These are phyloP conservation scores for Hipparchia semele DNA, from an alignment of 2,888 invertebrate species.

Conservation along the genomic window DNA sequence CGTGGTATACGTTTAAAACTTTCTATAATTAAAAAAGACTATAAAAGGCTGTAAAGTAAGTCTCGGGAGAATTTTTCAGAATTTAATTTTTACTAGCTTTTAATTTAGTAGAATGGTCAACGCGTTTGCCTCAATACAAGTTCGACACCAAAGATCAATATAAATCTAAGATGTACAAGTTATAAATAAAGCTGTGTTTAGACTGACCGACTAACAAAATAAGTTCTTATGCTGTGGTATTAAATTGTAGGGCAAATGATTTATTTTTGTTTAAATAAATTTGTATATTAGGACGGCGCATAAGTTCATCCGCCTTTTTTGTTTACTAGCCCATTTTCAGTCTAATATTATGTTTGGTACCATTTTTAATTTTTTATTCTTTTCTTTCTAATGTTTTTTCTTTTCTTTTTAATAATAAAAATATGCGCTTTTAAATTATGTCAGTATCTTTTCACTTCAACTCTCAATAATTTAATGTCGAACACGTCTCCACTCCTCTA, in stretches of 20 bases:
- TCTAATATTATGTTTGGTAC: not conserved
- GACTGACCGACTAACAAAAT: conserved; percentile 23
- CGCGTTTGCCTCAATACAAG: conserved; percentile 43
- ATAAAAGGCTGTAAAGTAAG: conserved; percentile 30
- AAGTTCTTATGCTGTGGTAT: no score
- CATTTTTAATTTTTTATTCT: not conserved
- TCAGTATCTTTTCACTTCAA: no score
- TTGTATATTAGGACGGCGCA: not conserved
- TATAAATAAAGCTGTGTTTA: conserved; percentile 51
- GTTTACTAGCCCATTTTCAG: no score
- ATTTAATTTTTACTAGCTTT: conserved; percentile 13
- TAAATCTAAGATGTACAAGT: conserved; percentile 53
- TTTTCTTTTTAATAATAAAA: no score
- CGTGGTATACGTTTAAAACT: conserved; percentile 3
- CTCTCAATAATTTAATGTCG: no score
- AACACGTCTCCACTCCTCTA: no score
- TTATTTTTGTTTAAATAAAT: not conserved
- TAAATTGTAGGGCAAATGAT: not conserved
- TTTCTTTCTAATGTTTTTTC: no score
- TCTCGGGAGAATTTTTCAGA: conserved; percentile 12
- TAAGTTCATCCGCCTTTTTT: not conserved
- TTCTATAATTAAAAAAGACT: conserved; percentile 14
- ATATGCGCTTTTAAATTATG: no score
- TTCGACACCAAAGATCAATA: conserved; percentile 75
- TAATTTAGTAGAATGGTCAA: conserved; percentile 12